Evolutionary conservation across 2,797 vertebrate species (phyloP), one percentile per base, ranked within the genome.

Genomic region (Malurus splendens): DNA sequence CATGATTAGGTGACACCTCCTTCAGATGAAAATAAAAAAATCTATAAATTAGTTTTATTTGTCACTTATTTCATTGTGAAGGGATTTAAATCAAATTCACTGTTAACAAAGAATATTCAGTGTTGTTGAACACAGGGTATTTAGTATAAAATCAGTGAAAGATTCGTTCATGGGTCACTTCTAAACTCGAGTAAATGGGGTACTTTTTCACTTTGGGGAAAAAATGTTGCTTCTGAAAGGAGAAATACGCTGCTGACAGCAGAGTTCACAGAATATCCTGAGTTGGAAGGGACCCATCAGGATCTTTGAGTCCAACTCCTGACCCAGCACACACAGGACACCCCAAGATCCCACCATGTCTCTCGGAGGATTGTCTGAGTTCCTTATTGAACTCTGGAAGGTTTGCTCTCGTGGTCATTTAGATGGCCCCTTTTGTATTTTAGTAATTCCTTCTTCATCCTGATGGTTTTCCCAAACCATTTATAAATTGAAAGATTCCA

Each of bases 51-150:
- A 32, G 2, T 60, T 91, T 88, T 71, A 71, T 80, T 89, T 81
- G 6, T 71, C 33, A 73, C n/a, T 81, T 83, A 66, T 68, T 85
- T 25, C 2, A 48, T 81, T 73, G 32, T 60, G 36, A 23, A 33
- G 22, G 6, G n/a, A 75, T 86, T 83, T 80, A 87, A 74, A 80
- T 82, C 67, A 82, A 90, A 85, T 55, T 87, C 11, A 24, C 7
- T 27, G 16, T 27, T 89, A 71, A 81, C 18, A 65, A 77, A 87
- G 18, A 57, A 54, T 71, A 55, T 85, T 68, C 87, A 48, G 20
- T 2, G 0, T 55, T 86, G 77, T 16, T 24, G 71, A 86, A 52
- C 44, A 52, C 13, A 32, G 13, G 8, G 7, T 47, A 73, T 86
- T 80, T 83, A 70, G n/a, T 52, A 24, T 60, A 75, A 80, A 77